Conservation (phyloP, 2,888 invertebrate species). For the Cephus sareptanus region DNA sequence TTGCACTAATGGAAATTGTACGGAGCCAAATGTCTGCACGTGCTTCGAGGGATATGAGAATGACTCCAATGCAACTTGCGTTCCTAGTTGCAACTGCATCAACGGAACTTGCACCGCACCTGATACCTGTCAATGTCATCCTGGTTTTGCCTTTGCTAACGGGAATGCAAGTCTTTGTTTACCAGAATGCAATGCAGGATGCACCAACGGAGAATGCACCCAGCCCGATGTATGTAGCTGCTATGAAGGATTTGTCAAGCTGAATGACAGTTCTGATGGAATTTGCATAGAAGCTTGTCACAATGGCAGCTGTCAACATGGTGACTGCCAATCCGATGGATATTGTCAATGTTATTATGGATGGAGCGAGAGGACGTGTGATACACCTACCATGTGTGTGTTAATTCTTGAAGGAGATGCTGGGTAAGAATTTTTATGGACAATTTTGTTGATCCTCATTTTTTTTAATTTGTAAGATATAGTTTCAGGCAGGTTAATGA, state of each 20-base stretch:
- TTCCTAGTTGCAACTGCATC: constrained; percentile 72
- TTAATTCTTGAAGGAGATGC: constrained; percentile 15
- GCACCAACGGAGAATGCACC: constrained; percentile 37
- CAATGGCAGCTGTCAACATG: too few species aligned
- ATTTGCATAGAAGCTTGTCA: too few species aligned
- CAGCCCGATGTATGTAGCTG: constrained; percentile 53
- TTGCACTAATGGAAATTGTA: constrained; percentile 61
- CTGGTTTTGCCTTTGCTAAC: constrained; percentile 27
- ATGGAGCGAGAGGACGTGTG: constrained; percentile 45
- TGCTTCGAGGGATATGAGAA: constrained; percentile 52
- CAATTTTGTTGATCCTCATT: too few species aligned
- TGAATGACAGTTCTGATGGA: too few species aligned
- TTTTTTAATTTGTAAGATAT: too few species aligned
- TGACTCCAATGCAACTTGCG: constrained; percentile 66
- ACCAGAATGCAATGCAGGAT: constrained; percentile 46
- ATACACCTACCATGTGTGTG: constrained; percentile 33
- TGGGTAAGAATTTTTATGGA: too few species aligned
- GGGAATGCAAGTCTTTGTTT: constrained; percentile 31
- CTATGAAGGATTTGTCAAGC: constrained; percentile 34
- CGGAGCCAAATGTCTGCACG: constrained; percentile 48
- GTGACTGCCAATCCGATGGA: too few species aligned
- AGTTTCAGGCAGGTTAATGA: too few species aligned
- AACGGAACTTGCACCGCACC: constrained; percentile 62
- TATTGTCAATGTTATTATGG: constrained; percentile 36
- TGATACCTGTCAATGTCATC: constrained; percentile 48